Evolutionary conservation across 2,888 invertebrate genomes (phyloP).

Genomic region (Scaptomyza tumidula): DNA sequence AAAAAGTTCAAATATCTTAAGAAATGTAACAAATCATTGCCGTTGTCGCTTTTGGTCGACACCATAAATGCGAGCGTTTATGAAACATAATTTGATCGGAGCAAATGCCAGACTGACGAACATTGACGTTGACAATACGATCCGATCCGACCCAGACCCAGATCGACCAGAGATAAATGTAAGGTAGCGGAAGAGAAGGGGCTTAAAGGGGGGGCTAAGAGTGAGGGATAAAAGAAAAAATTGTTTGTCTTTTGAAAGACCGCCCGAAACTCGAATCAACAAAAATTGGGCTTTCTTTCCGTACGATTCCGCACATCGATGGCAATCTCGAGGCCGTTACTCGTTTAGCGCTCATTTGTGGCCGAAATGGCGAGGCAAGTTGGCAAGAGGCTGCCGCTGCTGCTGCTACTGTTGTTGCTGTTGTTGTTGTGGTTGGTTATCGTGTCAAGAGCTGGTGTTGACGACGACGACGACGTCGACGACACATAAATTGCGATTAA

Average conservation of each 20-base stretch:
- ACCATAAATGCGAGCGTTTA: slow-evolving; percentile 82
- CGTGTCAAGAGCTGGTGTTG: slow-evolving; percentile 64
- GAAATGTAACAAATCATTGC: slow-evolving; percentile 83
- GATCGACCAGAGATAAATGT: slow-evolving; percentile 40
- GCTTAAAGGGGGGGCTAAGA: background rate
- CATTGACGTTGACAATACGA: slow-evolving; percentile 56
- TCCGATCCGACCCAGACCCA: slow-evolving; percentile 11
- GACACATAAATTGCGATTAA: slow-evolving; percentile 83
- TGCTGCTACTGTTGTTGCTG: slow-evolving; percentile 8
- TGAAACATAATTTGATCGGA: slow-evolving; percentile 82
- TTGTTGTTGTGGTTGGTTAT: slow-evolving; percentile 20
- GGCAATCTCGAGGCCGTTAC: slow-evolving; percentile 47
- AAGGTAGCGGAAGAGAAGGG: background rate
- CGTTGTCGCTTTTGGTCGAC: slow-evolving; percentile 20
- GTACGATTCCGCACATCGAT: slow-evolving; percentile 33
- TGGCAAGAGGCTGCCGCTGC: background rate
- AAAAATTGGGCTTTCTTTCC: slow-evolving; percentile 60
- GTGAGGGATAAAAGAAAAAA: slow-evolving; percentile 7
- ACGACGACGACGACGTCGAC: slow-evolving; percentile 69
- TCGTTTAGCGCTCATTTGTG: slow-evolving; percentile 82
- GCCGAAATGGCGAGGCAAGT: slow-evolving; percentile 63
- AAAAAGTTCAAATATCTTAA: slow-evolving; percentile 73
- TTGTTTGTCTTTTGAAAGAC: slow-evolving; percentile 70
- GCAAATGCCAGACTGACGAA: slow-evolving; percentile 71
- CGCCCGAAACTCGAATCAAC: slow-evolving; percentile 66